Percentiles rank a stretch among this genome's conserved stretches.
Conservation (phyloP, 2,797 vertebrate species). For the Hippocampus kuda region DNA sequence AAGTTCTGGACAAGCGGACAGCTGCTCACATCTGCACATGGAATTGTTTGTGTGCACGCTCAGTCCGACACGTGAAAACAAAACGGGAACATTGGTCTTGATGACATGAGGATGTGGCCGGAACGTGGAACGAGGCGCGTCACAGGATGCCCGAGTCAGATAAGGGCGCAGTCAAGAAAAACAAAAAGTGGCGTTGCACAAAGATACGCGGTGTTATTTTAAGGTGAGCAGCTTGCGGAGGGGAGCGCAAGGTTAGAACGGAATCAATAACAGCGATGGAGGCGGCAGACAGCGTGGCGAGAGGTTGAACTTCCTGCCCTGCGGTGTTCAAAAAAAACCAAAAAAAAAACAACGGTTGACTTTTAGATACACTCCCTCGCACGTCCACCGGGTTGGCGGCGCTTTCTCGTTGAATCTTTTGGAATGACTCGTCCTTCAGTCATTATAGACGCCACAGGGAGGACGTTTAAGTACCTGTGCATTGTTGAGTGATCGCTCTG, state of each 20-base stretch:
- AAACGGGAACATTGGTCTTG: background rate
- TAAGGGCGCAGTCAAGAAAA: background rate
- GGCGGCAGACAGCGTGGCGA: constrained; percentile 33
- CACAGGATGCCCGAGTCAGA: background rate
- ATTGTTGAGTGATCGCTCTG: background rate
- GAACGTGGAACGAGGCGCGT: background rate
- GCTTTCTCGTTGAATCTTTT: background rate
- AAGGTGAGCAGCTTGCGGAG: constrained; percentile 38
- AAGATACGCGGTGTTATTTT: constrained; percentile 45
- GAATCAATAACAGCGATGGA: constrained; percentile 56
- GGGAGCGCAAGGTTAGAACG: constrained; percentile 53
- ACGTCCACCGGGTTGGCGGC: too few relatives aligned
- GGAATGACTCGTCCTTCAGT: background rate
- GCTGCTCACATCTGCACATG: too few relatives aligned
- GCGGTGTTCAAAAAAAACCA: constrained; percentile 12
- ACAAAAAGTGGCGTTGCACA: background rate
- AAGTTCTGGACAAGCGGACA: background rate
- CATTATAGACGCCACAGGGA: background rate
- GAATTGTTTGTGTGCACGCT: too few relatives aligned
- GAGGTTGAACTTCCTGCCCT: constrained; percentile 27
- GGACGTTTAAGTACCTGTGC: background rate
- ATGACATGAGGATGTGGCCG: background rate
- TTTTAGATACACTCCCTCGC: too few relatives aligned
- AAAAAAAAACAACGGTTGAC: background rate
- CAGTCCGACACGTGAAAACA: background rate